Evolutionary conservation across 1,140 invertebrate genomes (phyloP).

Genomic region (Neotoxoptera formosana): DNA sequence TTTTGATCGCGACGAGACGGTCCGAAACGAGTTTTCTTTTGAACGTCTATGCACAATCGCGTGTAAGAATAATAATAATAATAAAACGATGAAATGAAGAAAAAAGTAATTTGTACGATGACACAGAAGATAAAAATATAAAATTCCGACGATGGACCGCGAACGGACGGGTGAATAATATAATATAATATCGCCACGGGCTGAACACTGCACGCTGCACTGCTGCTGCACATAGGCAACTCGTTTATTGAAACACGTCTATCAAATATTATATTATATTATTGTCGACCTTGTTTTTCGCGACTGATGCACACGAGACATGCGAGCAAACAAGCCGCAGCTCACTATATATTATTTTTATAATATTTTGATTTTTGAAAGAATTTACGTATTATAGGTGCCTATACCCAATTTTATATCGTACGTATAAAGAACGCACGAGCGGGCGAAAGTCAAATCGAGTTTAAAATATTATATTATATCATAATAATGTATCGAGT

Average conservation of each 20-base stretch:
- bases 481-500: neutral
- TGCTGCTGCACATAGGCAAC: too few relatives aligned
- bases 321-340: too few relatives aligned
- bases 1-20: neutral
- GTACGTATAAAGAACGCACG: neutral
- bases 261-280: too few relatives aligned
- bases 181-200: neutral
- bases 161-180: neutral
- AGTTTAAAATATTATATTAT: neutral
- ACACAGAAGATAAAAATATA: slow-evolving; percentile 39
- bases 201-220: neutral
- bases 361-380: neutral
- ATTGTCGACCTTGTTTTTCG: neutral
- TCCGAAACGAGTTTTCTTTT: neutral
- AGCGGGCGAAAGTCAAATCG: neutral
- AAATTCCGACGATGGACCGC: neutral
- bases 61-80: too few relatives aligned
- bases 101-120: slow-evolving; percentile 42
- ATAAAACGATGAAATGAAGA: neutral
- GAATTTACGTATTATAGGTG: neutral
- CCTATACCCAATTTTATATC: neutral
- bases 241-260: neutral
- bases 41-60: too few relatives aligned
- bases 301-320: neutral
- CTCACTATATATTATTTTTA: neutral